Conservation (phyloP, 2,888 invertebrate genomes). For the Aphidius colemani region DNA sequence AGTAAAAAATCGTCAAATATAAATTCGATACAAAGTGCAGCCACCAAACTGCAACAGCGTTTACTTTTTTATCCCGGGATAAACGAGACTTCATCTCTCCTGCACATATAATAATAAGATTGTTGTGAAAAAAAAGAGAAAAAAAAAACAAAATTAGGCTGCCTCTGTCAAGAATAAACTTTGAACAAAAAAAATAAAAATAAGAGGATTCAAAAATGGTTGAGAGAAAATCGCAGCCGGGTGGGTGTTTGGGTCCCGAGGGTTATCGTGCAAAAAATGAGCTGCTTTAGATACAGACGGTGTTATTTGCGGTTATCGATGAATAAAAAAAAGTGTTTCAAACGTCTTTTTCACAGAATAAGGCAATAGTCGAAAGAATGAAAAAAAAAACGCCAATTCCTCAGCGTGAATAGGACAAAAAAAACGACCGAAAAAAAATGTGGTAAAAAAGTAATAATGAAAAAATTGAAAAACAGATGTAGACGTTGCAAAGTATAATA, state of each 20-base stretch:
- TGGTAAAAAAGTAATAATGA: constrained; percentile 4
- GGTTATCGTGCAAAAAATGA: constrained; percentile 20
- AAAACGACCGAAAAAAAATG: not conserved
- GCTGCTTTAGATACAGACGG: not conserved
- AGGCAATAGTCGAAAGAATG: constrained; percentile 18
- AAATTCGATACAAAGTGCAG: not conserved
- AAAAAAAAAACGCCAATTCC: constrained; percentile 18
- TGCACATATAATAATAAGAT: not conserved
- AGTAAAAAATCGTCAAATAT: no score
- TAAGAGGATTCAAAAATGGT: not conserved
- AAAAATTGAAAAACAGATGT: not conserved
- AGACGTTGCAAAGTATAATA: constrained; percentile 1
- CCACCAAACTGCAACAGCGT: not conserved
- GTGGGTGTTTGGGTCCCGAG: constrained; percentile 16
- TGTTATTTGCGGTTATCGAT: no score
- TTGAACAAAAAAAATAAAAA: constrained; percentile 5
- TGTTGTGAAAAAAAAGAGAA: constrained; percentile 1
- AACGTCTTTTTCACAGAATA: no score
- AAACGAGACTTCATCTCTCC: not conserved
- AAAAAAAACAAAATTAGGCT: not conserved
- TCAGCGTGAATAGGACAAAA: constrained; percentile 29
- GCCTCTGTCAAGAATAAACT: not conserved
- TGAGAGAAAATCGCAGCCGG: not conserved
- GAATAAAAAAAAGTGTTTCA: no score
- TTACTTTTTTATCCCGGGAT: constrained; percentile 10